Evolutionary conservation across 2,888 invertebrate genomes (phyloP).

Genomic region (Lepidonotus clava): DNA sequence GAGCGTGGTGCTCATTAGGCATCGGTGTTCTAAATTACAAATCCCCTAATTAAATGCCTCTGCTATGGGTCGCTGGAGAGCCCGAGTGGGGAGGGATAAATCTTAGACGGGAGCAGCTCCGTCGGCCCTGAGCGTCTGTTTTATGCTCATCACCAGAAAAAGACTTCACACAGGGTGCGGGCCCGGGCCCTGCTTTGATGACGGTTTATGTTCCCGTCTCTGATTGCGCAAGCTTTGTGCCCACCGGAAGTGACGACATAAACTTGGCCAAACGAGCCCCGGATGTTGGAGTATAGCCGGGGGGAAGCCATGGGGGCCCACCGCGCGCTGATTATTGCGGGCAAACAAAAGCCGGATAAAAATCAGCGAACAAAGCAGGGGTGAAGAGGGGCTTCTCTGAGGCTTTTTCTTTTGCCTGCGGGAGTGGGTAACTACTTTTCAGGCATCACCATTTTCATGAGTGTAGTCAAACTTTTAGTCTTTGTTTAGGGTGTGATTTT

Average conservation of each 20-base stretch:
- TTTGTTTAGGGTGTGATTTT: too few relatives aligned
- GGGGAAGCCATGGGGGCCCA: neutral
- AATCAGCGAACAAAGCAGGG: neutral
- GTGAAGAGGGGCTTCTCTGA: too few relatives aligned
- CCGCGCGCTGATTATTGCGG: neutral
- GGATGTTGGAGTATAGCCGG: neutral
- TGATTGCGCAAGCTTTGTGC: constrained; percentile 39
- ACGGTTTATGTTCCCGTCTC: constrained; percentile 25
- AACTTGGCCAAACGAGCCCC: constrained; percentile 34
- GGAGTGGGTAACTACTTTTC: too few relatives aligned
- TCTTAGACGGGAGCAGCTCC: neutral
- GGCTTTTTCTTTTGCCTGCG: too few relatives aligned
- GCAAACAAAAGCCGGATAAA: neutral
- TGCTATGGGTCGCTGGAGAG: constrained; percentile 33
- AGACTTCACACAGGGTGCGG: constrained; percentile 22
- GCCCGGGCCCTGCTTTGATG: neutral
- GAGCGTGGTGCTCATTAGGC: constrained; percentile 1
- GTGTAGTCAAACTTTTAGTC: too few relatives aligned
- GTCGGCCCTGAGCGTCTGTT: constrained; percentile 11
- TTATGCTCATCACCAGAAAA: constrained; percentile 41
- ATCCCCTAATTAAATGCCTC: constrained; percentile 25
- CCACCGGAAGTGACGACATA: constrained; percentile 36
- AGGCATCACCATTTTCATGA: too few relatives aligned
- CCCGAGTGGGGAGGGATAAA: neutral
- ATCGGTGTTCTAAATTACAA: constrained; percentile 36